Evolutionary conservation across 1,140 invertebrate species (phyloP).

Genomic region (Nylanderia fulva): DNA sequence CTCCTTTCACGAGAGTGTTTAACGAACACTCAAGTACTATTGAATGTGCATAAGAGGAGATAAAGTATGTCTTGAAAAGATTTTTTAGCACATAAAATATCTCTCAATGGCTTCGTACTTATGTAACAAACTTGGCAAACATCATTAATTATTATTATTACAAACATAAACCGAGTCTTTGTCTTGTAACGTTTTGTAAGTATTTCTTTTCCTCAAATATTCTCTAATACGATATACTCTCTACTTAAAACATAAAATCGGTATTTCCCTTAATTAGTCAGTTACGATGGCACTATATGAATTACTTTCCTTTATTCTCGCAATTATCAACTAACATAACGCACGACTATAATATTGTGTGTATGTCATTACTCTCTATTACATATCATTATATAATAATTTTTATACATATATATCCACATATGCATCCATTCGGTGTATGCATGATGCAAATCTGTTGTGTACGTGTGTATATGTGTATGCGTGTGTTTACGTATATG

Average conservation of each 20-base stretch:
- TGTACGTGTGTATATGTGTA: background rate
- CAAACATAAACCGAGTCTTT: constrained; percentile 76
- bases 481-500: constrained; percentile 46
- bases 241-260: constrained; percentile 75
- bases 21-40: constrained; percentile 30
- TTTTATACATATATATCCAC: constrained; percentile 80
- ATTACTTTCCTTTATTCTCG: constrained; percentile 78
- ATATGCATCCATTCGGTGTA: constrained; percentile 75
- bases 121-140: constrained; percentile 75
- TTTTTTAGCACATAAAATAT: constrained; percentile 60
- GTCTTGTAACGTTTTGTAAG: constrained; percentile 73
- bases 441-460: constrained; percentile 66
- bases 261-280: constrained; percentile 79
- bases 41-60: constrained; percentile 72
- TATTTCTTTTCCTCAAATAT: constrained; percentile 68
- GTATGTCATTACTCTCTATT: constrained; percentile 72
- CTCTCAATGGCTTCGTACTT: constrained; percentile 66
- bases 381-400: constrained; percentile 69
- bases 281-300: constrained; percentile 85
- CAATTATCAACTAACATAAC: constrained; percentile 74
- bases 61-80: constrained; percentile 51
- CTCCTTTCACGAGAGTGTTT: constrained; percentile 49
- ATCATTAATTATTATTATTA: constrained; percentile 73
- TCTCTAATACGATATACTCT: constrained; percentile 58
- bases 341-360: constrained; percentile 77